Base-by-base conservation (phyloP, 2,797 vertebrate genomes). In the Melanotaenia maccullochi region DNA sequence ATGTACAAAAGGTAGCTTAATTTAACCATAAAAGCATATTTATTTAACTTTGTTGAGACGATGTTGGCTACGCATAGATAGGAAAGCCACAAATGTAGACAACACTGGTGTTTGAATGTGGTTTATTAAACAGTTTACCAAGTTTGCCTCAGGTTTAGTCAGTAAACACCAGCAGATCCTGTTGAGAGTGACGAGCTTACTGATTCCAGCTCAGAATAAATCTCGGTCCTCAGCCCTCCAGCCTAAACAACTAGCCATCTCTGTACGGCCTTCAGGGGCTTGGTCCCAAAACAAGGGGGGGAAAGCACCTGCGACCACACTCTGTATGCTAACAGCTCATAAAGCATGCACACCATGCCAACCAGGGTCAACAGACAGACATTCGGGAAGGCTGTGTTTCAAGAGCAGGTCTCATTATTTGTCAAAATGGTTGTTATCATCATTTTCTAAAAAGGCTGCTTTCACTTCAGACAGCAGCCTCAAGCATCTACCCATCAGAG, bases 191-290 rank as follows among this genome's bases (percentile, higher is more conserved):
- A 88, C 75, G 71, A 78, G 79, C 40, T 52, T 57, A 71, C 81
- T 81, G 74, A 87, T 78, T 86, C 70, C 58, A 66, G 57, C 75
- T 85, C 65, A 75, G 74, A 88, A 83, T 84, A 90, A 90, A 85
- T 89, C 78, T 78, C 68, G 35, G 57, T 54, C 59, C 67, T 83
- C 67, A 47, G 68, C 81, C 84, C 68, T 33, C 28, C 35, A 76
- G 87, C 86, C 88, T 62, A 89, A 89, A 89, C 79, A 89, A 88
- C 75, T 68, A 68, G 49, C 71, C 79, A 63, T 68, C 73, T 68
- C 65, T 49, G 75, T 56, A 35, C n/a, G 60, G 71, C 80, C 89
- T 86, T 82, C 60, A 56, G 87, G 87, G 80, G 22, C 14, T 71
- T 38, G 57, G 82, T 77, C 83, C 79, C 65, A 77, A 71, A 90